Base-by-base conservation (phyloP, 2,797 vertebrate species). In the Sebastiscus tertius region DNA sequence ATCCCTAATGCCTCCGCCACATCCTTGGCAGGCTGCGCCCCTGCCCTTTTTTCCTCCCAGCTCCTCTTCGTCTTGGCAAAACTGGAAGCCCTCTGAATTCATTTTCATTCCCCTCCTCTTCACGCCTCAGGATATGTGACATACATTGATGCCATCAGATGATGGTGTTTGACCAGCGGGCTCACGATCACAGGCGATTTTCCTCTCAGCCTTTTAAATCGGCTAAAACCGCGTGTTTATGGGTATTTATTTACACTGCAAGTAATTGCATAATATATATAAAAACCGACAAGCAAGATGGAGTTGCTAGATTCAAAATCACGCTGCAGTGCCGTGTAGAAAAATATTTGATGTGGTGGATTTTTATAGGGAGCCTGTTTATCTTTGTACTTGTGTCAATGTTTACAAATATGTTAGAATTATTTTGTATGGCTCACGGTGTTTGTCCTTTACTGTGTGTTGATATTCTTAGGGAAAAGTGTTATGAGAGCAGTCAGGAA, bases 401-500 rank as follows among this genome's bases (percentile, higher is more conserved):
- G 92, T 93, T 93, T 92, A 93, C 94, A 94, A 93, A 93, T 93
- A 88, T 85, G 90, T 89, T 82, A 64, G 87, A 90, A 92, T 93
- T 92, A 91, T 93, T 93, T 85, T 81, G 64, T 79, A 63, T 36
- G 86, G 88, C 91, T 90, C 79, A 69, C 54, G 52, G 81, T 92
- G 87, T 90, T 93, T 89, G 90, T 93, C 90, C 92, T 90, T 89
- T 89, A 81, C 87, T 70, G 84, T 16, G 39, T 77, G 72, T 72
- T 88, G 89, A 88, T 92, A 88, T 92, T 91, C 83, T 89, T 84
- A 77, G 87, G 82, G 73, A 87, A 88, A 87, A 88, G 80, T 89
- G 84, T 88, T 91, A 81, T 82, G 86, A 92, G 88, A 91, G 92
- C 92, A 89, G 91, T 91, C 91, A 87, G 90, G 79, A 90, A 93